Evolutionary conservation across 2,888 invertebrate species (phyloP).

Genomic region (Drosophila conformis): DNA sequence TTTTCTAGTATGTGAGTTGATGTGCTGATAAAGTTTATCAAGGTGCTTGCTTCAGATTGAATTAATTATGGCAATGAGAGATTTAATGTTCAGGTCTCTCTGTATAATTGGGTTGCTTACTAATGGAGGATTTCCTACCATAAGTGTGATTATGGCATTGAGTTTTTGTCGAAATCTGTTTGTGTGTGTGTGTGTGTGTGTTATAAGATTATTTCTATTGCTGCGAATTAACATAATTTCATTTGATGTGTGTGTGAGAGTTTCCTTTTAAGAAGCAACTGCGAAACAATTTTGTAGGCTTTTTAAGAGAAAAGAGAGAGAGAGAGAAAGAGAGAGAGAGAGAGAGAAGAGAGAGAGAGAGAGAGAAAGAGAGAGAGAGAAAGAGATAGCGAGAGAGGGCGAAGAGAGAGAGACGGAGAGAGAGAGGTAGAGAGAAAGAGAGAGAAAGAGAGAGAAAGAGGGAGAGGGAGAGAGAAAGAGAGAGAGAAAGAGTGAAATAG

Average conservation of each 20-base stretch:
- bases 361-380: neutral
- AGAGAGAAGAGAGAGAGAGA: too few relatives aligned
- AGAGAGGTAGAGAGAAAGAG: neutral
- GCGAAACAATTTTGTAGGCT: constrained; percentile 34
- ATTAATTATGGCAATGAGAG: constrained; percentile 3
- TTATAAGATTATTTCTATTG: neutral
- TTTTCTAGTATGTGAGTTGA: neutral
- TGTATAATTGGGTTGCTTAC: neutral
- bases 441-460: neutral
- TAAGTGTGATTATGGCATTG: neutral
- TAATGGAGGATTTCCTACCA: neutral
- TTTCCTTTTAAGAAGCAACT: constrained; percentile 16
- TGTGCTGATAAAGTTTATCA: neutral
- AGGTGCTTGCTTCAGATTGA: neutral
- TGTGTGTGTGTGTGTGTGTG: neutral
- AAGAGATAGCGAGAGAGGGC: neutral
- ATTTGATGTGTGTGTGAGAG: constrained; percentile 3
- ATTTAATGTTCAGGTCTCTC: neutral
- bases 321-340: neutral
- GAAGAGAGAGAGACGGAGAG: neutral
- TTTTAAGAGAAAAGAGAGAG: constrained; percentile 4
- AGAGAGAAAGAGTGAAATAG: neutral
- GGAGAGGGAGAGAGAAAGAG: too few relatives aligned
- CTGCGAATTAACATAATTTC: constrained; percentile 1
- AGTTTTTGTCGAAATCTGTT: neutral